A percentile compares a stretch with the other conserved stretches of the same genome.
These are phyloP conservation scores for Conus ventricosus DNA, from an alignment of 1,140 invertebrate genomes.

Conservation along the genomic window DNA sequence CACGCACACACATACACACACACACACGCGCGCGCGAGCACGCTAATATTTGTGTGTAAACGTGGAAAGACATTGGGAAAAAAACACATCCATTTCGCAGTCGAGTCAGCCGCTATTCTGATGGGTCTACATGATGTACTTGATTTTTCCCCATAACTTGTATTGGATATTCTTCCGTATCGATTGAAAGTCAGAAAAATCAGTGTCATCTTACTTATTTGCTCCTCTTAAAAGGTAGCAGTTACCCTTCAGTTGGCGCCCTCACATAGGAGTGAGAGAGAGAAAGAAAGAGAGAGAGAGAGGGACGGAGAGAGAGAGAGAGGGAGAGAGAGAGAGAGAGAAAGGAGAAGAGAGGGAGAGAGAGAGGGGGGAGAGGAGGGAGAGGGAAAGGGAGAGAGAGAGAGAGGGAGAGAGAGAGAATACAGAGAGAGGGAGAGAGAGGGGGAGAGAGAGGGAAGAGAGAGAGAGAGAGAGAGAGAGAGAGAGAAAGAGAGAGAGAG, in stretches of 20 bases:
- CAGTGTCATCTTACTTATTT: too few species aligned
- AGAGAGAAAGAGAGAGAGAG: too few species aligned
- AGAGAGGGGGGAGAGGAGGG: neutral
- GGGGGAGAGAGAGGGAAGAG: too few species aligned
- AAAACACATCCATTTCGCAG: neutral
- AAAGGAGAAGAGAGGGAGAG: neutral
- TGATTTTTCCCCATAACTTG: neutral
- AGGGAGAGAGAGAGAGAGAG: neutral
- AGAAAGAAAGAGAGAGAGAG: neutral
- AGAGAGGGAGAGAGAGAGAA: too few species aligned
- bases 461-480: too few species aligned
- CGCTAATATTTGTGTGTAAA: neutral
- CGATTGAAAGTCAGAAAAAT: too few species aligned
- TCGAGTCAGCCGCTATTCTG: neutral
- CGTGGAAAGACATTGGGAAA: neutral
- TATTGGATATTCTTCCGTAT: too few species aligned
- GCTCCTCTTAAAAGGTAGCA: too few species aligned
- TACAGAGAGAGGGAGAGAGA: too few species aligned
- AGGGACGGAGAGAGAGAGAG: neutral
- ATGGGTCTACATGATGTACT: neutral
- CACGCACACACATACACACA: neutral
- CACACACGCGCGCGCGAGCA: neutral
- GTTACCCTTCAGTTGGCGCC: too few species aligned
- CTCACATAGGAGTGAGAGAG: neutral
- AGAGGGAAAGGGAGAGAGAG: too few species aligned